A percentile compares a stretch with the other conserved stretches of the same genome.
Evolutionary conservation across 2,888 invertebrate species (phyloP).

Genomic region (Acanthosepion pharaonis): DNA sequence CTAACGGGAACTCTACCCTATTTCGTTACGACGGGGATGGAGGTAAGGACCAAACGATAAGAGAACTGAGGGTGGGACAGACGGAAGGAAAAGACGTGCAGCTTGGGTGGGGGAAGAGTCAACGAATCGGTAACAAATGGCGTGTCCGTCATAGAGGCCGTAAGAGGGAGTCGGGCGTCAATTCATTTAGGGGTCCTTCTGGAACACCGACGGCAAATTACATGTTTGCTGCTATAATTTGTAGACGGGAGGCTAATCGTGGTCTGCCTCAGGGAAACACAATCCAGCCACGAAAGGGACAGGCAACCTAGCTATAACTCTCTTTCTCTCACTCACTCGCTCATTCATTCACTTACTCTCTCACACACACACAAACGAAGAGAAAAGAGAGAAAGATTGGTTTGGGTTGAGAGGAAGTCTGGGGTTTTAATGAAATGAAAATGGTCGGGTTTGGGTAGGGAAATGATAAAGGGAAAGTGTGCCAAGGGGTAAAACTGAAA

Average conservation of each 20-base stretch:
- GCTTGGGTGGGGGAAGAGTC: neutral
- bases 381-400: neutral
- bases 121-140: neutral
- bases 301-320: neutral
- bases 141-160: neutral
- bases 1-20: neutral
- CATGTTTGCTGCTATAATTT: constrained; percentile 13
- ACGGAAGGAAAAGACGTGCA: neutral
- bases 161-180: neutral
- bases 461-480: neutral
- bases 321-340: neutral
- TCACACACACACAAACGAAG: neutral
- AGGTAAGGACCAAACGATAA: neutral
- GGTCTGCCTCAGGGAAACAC: constrained; percentile 22
- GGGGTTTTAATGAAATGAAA: neutral
- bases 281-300: constrained; percentile 23
- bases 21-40: neutral
- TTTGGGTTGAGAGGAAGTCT: neutral
- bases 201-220: constrained; percentile 9
- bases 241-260: constrained; percentile 21
- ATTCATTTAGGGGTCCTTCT: neutral
- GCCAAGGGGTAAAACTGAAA: neutral
- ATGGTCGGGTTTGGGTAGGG: neutral
- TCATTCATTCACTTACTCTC: neutral
- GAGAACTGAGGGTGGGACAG: neutral